Base-by-base conservation (phyloP, 1,140 invertebrate genomes). In the Drosophila punjabiensis region DNA sequence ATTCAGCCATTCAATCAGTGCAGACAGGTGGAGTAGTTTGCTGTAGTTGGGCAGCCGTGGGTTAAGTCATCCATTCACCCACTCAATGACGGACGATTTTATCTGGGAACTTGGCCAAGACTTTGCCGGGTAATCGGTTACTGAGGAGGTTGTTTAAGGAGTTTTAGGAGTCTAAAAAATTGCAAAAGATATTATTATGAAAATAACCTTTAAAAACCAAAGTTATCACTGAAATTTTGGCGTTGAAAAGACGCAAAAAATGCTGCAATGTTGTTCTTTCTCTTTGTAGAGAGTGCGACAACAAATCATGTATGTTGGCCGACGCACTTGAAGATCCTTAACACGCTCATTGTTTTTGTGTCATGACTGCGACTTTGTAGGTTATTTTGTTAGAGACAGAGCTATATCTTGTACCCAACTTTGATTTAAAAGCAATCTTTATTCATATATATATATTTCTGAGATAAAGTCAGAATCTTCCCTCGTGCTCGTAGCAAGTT, bases 1-100 rank as follows among this genome's bases (percentile, higher is more conserved):
- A 58, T 70, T 76, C 45, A 73, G 58, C 35, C 83, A 87, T 87
- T 87, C 71, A 87, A 87, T 87, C 83, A 76, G 75, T 65, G 62
- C 69, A 76, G 48, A 70, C 76, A 88, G 83, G 80, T 88, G 76
- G 70, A 53, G 59, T 43, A 63, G 37, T 55, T 76, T 64, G 24
- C 1, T 3, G 43, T 14, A 33, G 43, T 5, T 41, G 43, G 67
- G 45, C 30, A 18, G 67, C n/a, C 33, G 56, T 50, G 56, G 68
- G 63, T 68, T 67, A 79, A 79, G 53, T 59, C 79, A 80, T 76
- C 56, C 71, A 56, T 76, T 50, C 84, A 78, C 81, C 73, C 81
- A 81, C 78, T 70, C 81, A 65, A 52, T 79, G 83, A 87, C 81
- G 79, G 55, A 87, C 74, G 70, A 73, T 68, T 76, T 45, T 77